Evolutionary conservation across 1,140 invertebrate species (phyloP), one percentile per base, ranked within the genome.

Genomic region (Paracyclopina nana): DNA sequence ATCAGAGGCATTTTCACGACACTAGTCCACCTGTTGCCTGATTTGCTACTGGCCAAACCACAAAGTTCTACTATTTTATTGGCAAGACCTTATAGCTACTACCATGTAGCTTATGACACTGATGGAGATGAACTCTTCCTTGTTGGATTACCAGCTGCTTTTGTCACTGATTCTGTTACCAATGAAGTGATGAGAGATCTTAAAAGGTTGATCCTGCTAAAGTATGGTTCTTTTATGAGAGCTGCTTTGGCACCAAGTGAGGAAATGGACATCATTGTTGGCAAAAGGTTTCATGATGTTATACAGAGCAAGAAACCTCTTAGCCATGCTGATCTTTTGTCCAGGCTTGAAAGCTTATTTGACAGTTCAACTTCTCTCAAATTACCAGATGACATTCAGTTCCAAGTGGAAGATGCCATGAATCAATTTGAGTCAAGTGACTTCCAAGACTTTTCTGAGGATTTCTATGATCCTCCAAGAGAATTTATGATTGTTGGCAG

Each of bases 351-450:
- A 14, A 14, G 29, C n/a, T 14, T 14, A 8, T 27, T 48, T 4
- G 24, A 22, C 9, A 12, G n/a, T 5, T 16, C 45, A 22, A 22
- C 26, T 14, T 30, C 9, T 14, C 22, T 48, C 6, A 14, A 22
- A 4, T 14, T 48, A 22, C 45, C 45, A 11, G 26, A 48, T 5
- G 45, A 48, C 12, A 16, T 50, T 25, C 12, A 50, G 16, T 50
- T 50, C 14, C 48, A 50, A 18, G 24, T 50, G 11, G 48, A 50
- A 9, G 48, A 50, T 38, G 31, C 48, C 29, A 14, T 50, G 11
- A 50, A 18, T 38, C 48, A 50, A 22, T 30, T 50, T 9, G 28
- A 40, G 30, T 50, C 48, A 4, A 29, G 12, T n/a, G 48, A 50
- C 25, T 50, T 50, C 30, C 48, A 50, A 50, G 48, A 50, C 5